phyloP scores from a whole-genome alignment of 2,797 vertebrate genomes.

The Cyprinella venusta region DNA sequence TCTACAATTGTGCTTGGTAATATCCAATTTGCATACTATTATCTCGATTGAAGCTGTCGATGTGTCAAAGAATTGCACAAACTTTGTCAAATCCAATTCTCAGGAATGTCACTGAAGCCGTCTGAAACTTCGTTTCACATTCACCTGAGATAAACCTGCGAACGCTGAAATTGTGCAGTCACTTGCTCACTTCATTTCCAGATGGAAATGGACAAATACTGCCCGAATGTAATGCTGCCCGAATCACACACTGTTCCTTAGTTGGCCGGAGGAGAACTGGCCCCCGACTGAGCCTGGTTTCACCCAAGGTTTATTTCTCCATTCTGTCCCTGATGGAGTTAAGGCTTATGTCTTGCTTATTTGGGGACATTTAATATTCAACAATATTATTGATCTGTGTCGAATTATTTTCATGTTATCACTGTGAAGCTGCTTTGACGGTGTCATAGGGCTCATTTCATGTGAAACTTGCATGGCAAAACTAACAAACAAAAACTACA shows the following conservation, averaged over 20 bases:
- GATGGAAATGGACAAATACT: too few relatives aligned
- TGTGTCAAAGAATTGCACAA: background rate
- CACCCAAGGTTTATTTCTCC: too few relatives aligned
- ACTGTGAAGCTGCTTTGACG: too few relatives aligned
- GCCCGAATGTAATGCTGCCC: too few relatives aligned
- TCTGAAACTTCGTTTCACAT: background rate
- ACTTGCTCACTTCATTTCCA: background rate
- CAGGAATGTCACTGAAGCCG: background rate
- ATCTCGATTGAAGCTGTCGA: background rate
- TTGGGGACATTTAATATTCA: too few relatives aligned
- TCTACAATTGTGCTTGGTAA: background rate
- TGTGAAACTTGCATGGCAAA: background rate
- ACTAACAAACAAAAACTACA: background rate
- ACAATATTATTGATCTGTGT: too few relatives aligned
- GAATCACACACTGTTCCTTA: too few relatives aligned
- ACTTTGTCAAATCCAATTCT: background rate
- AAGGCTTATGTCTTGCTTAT: too few relatives aligned
- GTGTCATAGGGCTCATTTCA: background rate
- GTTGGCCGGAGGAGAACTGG: too few relatives aligned
- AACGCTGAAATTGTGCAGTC: background rate
- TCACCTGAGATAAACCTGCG: background rate
- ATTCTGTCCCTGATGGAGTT: too few relatives aligned
- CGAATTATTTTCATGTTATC: too few relatives aligned
- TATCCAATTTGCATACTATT: background rate
- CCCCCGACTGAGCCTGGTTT: too few relatives aligned